These are phyloP conservation scores for Diacarnus erythraeanus DNA, from an alignment of 37 sponge, comb jelly and placozoan species.

Conservation along the genomic window DNA sequence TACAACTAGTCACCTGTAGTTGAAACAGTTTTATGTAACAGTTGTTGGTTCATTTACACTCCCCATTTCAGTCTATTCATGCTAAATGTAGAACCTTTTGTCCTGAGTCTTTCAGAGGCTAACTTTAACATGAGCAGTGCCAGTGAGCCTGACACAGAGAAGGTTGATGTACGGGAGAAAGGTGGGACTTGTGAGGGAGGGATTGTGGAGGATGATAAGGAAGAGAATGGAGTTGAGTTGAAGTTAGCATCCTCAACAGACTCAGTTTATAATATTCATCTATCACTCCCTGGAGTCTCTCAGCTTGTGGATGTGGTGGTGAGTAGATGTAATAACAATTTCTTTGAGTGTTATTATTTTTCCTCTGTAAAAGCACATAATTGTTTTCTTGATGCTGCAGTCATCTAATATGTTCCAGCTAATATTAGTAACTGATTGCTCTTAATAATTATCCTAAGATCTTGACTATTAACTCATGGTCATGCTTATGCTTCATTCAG, in stretches of 20 bases:
- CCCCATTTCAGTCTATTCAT: no score
- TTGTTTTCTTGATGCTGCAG: background rate
- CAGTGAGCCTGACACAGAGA: constrained; percentile 16
- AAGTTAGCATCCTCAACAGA: background rate
- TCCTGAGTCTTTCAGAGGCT: background rate
- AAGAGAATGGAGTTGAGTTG: constrained; percentile 2
- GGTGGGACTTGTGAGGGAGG: background rate
- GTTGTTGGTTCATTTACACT: no score
- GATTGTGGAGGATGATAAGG: constrained; percentile 7
- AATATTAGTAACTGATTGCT: no score
- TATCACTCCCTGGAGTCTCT: constrained; percentile 58
- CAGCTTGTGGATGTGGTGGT: constrained; percentile 64
- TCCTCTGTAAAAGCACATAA: background rate
- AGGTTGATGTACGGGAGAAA: background rate
- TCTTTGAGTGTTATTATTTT: background rate
- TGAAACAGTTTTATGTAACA: no score
- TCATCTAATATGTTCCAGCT: background rate
- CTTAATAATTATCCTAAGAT: no score
- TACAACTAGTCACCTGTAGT: no score
- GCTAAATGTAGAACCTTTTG: no score
- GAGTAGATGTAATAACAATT: constrained; percentile 6
- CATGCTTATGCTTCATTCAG: no score
- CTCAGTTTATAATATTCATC: constrained; percentile 27
- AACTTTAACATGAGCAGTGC: constrained; percentile 1
- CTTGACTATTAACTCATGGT: no score